These are phyloP conservation scores for Odontomyia ornata DNA, from an alignment of 2,888 invertebrate species.

Conservation along the genomic window DNA sequence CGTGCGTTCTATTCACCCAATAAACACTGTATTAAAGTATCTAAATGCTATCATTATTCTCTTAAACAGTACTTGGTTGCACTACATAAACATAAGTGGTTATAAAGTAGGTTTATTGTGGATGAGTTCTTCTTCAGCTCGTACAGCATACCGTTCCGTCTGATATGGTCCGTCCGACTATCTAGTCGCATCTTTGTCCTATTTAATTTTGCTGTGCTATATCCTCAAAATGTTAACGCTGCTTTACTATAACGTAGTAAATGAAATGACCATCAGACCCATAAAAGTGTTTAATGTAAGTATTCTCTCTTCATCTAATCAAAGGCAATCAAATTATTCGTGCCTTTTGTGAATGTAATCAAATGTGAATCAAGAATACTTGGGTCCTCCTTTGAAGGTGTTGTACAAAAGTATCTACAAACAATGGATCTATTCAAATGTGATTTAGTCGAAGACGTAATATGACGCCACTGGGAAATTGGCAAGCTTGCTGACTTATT, in stretches of 20 bases:
- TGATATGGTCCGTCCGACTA: not conserved
- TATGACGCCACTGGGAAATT: too few species aligned
- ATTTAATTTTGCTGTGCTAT: not conserved
- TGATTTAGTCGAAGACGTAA: too few species aligned
- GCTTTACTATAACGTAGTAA: not conserved
- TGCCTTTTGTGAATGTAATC: slow-evolving; percentile 9
- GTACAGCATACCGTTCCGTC: not conserved
- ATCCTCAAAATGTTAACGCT: slow-evolving; percentile 5
- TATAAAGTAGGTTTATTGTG: slow-evolving; percentile 34
- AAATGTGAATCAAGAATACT: not conserved
- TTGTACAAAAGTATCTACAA: not conserved
- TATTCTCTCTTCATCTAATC: slow-evolving; percentile 24
- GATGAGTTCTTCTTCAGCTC: not conserved
- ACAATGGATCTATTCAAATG: too few species aligned
- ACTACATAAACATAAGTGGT: slow-evolving; percentile 38
- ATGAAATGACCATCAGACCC: slow-evolving; percentile 25
- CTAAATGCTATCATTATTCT: slow-evolving; percentile 38
- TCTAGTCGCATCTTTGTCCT: not conserved
- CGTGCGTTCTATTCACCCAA: slow-evolving; percentile 18
- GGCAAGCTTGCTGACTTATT: too few species aligned
- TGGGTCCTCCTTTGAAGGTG: not conserved
- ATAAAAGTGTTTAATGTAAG: slow-evolving; percentile 31
- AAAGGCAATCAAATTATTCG: slow-evolving; percentile 6
- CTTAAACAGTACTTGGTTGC: slow-evolving; percentile 30
- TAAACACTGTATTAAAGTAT: slow-evolving; percentile 15